These are phyloP conservation scores for Pimpla rufipes DNA, from an alignment of 2,888 invertebrate species.

Conservation along the genomic window DNA sequence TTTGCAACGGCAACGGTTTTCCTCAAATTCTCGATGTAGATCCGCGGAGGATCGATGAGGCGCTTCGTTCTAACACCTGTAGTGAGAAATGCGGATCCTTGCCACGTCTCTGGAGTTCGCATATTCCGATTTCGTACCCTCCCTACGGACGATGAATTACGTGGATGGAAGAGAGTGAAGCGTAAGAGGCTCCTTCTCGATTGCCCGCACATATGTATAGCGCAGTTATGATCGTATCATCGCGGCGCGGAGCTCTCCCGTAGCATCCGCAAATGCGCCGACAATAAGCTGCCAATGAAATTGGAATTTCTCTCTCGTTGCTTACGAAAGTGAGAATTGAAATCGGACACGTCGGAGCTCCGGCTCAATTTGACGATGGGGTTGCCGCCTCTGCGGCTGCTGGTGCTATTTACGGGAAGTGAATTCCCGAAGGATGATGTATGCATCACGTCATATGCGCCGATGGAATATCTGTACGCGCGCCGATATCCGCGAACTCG, in stretches of 20 bases:
- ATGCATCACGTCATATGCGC: background rate
- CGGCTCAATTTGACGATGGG: constrained; percentile 42
- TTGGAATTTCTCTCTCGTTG: constrained; percentile 52
- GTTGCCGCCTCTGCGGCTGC: constrained; percentile 21
- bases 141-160: background rate
- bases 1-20: constrained; percentile 2
- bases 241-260: constrained; percentile 7
- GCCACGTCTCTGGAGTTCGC: background rate
- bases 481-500: background rate
- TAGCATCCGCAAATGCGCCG: constrained; percentile 30
- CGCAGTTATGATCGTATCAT: constrained; percentile 4
- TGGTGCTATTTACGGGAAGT: constrained; percentile 21
- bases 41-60: background rate
- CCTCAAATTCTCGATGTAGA: background rate
- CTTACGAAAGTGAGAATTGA: constrained; percentile 37
- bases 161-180: background rate
- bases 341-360: constrained; percentile 39
- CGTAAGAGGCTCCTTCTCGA: constrained; percentile 6
- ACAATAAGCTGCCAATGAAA: constrained; percentile 55
- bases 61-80: background rate
- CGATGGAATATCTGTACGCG: background rate
- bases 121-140: constrained; percentile 1
- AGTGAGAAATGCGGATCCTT: background rate
- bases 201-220: constrained; percentile 18
- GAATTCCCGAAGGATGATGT: constrained; percentile 11